Percentiles rank a stretch among this genome's conserved stretches.
These are phyloP conservation scores for Synanthedon formicaeformis DNA, from an alignment of 2,888 invertebrate species.

Conservation along the genomic window DNA sequence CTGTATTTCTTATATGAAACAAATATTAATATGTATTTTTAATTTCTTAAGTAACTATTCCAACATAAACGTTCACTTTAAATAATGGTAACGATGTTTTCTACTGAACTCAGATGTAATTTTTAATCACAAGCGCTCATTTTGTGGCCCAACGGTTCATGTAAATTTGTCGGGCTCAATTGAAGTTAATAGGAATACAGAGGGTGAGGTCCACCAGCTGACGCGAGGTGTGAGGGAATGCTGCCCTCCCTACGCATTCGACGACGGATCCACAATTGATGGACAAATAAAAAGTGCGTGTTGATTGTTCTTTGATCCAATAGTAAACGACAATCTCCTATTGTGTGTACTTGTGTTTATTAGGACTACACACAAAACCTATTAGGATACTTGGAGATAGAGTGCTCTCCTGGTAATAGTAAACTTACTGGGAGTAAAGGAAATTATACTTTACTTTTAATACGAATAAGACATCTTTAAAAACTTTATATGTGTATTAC, in stretches of 20 bases:
- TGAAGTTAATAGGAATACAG: conserved; percentile 66
- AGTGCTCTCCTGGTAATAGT: not conserved
- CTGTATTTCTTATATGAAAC: too few species aligned
- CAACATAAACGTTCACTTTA: too few species aligned
- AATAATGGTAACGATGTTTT: too few species aligned
- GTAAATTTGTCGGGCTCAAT: conserved; percentile 70
- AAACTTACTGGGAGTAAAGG: too few species aligned
- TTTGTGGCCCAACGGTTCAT: conserved; percentile 38
- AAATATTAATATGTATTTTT: too few species aligned
- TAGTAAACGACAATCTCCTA: not conserved
- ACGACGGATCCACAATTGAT: conserved; percentile 49
- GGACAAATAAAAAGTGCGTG: conserved; percentile 39
- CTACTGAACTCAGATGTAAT: not conserved
- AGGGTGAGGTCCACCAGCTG: conserved; percentile 65
- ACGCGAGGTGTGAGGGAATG: conserved; percentile 65
- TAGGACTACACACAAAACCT: too few species aligned
- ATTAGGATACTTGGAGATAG: not conserved
- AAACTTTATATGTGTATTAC: too few species aligned
- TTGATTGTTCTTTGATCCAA: not conserved
- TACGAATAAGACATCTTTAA: too few species aligned
- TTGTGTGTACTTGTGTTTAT: too few species aligned
- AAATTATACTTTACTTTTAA: too few species aligned
- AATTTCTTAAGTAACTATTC: too few species aligned
- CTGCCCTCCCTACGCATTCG: conserved; percentile 43
- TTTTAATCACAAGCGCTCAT: not conserved